A percentile compares a stretch with the other conserved stretches of the same genome.
These are phyloP conservation scores for Morpho deidamia DNA, from an alignment of 2,888 invertebrate genomes.

Conservation along the genomic window DNA sequence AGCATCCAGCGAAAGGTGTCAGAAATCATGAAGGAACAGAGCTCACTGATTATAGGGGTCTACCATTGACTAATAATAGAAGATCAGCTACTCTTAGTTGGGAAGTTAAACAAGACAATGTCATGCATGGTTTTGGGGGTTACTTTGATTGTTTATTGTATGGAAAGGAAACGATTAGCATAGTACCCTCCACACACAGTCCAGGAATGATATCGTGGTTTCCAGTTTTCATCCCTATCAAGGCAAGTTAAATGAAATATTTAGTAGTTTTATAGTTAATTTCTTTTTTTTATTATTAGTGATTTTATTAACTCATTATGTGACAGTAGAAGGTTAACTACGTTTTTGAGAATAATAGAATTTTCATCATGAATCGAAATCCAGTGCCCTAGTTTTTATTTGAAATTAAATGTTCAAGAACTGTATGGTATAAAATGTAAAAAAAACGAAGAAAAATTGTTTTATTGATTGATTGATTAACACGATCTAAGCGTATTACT, in stretches of 20 bases:
- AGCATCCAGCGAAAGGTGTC: conserved; percentile 89
- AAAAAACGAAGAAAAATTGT: too few relatives aligned
- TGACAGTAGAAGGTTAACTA: too few relatives aligned
- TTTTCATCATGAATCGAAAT: too few relatives aligned
- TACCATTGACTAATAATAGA: conserved; percentile 86
- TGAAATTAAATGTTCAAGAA: too few relatives aligned
- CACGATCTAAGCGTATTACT: too few relatives aligned
- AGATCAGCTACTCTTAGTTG: conserved; percentile 85
- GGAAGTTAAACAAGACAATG: conserved; percentile 83
- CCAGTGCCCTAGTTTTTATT: too few relatives aligned
- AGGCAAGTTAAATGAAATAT: conserved; percentile 66
- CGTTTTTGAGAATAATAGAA: too few relatives aligned
- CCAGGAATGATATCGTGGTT: conserved; percentile 99
- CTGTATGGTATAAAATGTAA: too few relatives aligned
- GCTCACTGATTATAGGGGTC: conserved; percentile 82
- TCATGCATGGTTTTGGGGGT: conserved; percentile 96
- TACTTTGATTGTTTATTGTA: conserved; percentile 95
- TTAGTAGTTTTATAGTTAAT: too few relatives aligned
- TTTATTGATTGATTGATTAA: too few relatives aligned
- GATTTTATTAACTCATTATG: too few relatives aligned
- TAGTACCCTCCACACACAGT: conserved; percentile 92
- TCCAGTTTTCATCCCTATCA: conserved; percentile 95
- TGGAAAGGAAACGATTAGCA: conserved; percentile 91
- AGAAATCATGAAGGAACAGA: conserved; percentile 82
- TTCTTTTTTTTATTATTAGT: too few relatives aligned